phyloP scores from a whole-genome alignment of 2,797 vertebrate genomes.

The Mormyrus proboscirostris region DNA sequence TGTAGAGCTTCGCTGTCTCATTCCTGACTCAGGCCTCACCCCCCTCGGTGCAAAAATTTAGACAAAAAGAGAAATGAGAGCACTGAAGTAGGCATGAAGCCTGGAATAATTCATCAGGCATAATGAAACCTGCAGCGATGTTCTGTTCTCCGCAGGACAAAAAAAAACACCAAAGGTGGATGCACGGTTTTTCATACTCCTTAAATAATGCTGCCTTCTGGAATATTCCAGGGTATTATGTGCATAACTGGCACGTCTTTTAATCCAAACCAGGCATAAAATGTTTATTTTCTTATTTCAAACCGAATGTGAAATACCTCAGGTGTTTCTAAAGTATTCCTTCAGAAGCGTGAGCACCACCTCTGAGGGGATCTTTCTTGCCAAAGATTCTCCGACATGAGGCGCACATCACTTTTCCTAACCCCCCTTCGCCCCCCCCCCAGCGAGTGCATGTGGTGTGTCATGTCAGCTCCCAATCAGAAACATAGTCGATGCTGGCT shows the following conservation, averaged over 20 bases:
- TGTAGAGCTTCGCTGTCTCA: neutral
- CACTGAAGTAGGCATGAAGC: neutral
- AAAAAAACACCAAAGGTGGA: neutral
- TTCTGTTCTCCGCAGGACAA: neutral
- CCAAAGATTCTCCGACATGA: neutral
- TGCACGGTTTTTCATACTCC: neutral
- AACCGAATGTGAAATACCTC: neutral
- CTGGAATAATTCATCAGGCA: neutral
- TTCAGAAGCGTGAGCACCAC: neutral
- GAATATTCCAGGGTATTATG: neutral
- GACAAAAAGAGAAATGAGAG: neutral
- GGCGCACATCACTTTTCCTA: neutral
- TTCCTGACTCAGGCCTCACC: neutral
- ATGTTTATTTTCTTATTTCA: neutral
- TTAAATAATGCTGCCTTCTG: neutral
- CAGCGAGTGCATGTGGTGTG: neutral
- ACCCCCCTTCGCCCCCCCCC: neutral
- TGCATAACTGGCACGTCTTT: neutral
- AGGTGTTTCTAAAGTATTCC: neutral
- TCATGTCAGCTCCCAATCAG: neutral
- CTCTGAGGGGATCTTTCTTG: neutral
- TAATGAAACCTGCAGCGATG: neutral
- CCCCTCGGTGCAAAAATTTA: neutral
- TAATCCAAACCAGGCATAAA: neutral
- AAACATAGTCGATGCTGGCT: neutral